These are phyloP conservation scores for Aeoliscus strigatus DNA, from an alignment of 2,797 vertebrate species.

Conservation along the genomic window DNA sequence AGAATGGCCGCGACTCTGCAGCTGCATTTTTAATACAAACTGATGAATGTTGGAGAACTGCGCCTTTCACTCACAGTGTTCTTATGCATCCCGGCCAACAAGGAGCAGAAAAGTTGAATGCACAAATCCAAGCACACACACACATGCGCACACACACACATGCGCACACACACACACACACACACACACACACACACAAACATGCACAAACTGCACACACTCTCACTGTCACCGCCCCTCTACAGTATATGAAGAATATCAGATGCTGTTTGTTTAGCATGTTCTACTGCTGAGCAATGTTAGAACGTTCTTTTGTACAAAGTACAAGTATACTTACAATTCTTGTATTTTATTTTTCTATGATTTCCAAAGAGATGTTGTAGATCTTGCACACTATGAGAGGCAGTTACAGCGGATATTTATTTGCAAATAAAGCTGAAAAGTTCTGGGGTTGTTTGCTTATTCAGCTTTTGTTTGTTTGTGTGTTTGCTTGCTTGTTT, in stretches of 20 bases:
- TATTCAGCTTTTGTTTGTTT: conserved; percentile 42
- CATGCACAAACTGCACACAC: conserved; percentile 25
- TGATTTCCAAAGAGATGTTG: conserved; percentile 96
- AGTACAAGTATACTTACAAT: conserved; percentile 93
- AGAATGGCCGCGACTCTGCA: conserved; percentile 15
- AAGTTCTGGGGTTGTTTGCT: conserved; percentile 78
- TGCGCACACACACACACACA: conserved; percentile 1
- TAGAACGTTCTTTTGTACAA: conserved; percentile 96
- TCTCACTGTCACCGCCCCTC: conserved; percentile 68
- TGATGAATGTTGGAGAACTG: conserved; percentile 37
- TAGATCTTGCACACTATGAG: conserved; percentile 90
- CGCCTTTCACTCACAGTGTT: conserved; percentile 49
- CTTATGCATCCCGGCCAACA: conserved; percentile 38
- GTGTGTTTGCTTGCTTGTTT: no score
- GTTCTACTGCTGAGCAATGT: conserved; percentile 93
- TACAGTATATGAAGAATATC: conserved; percentile 70
- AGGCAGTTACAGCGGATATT: conserved; percentile 89
- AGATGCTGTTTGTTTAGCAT: conserved; percentile 92
- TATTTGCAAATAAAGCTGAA: conserved; percentile 96
- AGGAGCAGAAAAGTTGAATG: conserved; percentile 27
- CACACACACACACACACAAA: conserved; percentile 3
- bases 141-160: conserved; percentile 7
- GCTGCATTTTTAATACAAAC: conserved; percentile 25
- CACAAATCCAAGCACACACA: conserved; percentile 12
- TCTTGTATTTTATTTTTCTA: conserved; percentile 99